phyloP scores from a whole-genome alignment of 2,113 vertebrate genomes.

The Sisor rabdophorus region DNA sequence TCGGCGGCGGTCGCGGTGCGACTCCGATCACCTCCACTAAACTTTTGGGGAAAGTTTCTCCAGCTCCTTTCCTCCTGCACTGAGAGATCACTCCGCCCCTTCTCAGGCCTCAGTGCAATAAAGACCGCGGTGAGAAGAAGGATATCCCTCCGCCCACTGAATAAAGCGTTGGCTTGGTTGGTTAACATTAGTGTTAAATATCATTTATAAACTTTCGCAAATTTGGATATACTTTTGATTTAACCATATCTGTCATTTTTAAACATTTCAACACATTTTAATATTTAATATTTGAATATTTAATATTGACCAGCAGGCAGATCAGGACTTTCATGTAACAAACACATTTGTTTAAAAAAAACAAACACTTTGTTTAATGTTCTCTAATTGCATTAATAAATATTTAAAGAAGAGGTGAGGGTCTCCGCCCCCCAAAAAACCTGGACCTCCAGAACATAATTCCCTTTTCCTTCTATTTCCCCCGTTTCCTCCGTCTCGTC shows the following conservation, averaged over 20 bases:
- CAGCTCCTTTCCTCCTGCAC: slow-evolving; percentile 57
- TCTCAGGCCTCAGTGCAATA: slow-evolving; percentile 26
- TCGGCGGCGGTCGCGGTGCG: slow-evolving; percentile 63
- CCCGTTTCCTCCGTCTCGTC: no score
- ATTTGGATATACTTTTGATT: not conserved
- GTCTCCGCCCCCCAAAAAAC: not conserved
- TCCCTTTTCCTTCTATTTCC: no score
- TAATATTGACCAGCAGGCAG: no score
- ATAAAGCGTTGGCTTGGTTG: slow-evolving; percentile 20
- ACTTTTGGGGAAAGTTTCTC: slow-evolving; percentile 67
- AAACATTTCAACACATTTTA: not conserved
- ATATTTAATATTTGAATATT: not conserved
- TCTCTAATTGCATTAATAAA: not conserved
- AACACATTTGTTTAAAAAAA: not conserved
- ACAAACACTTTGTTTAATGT: not conserved
- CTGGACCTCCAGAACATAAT: not conserved
- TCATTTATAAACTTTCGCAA: not conserved
- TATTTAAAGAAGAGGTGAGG: not conserved
- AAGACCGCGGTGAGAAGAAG: not conserved
- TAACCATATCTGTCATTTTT: not conserved
- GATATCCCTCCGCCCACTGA: slow-evolving; percentile 51
- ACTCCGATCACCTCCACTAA: slow-evolving; percentile 65
- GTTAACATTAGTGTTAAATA: not conserved
- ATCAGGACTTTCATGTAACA: not conserved
- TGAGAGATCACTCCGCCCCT: slow-evolving; percentile 64